Evolutionary conservation across 2,113 vertebrate species (phyloP).

Genomic region (Gymnogyps californianus): DNA sequence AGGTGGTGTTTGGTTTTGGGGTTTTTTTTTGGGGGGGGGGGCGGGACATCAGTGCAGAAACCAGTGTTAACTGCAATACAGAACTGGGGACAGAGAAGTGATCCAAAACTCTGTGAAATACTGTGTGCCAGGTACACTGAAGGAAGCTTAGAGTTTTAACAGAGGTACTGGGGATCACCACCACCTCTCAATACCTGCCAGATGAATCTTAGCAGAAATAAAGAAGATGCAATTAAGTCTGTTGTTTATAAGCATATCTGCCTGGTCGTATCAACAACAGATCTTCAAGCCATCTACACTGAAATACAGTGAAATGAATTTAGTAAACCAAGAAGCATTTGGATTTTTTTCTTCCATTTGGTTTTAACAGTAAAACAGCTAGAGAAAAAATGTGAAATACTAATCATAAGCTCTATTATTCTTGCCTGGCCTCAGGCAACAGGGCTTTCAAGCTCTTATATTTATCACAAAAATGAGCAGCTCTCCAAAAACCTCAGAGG

Average conservation of each 20-base stretch:
- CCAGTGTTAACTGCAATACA: not conserved
- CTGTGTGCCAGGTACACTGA: not conserved
- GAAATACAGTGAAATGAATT: not conserved
- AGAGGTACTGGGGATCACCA: not conserved
- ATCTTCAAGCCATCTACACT: not conserved
- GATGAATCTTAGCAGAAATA: not conserved
- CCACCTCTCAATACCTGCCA: not conserved
- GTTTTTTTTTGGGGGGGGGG: no score
- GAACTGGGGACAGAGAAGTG: not conserved
- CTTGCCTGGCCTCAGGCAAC: not conserved
- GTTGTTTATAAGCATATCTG: not conserved
- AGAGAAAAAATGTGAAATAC: not conserved
- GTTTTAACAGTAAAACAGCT: not conserved
- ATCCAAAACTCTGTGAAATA: not conserved
- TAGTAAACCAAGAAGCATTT: not conserved
- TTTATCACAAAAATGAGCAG: not conserved
- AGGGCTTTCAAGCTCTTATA: not conserved
- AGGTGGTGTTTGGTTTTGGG: not conserved
- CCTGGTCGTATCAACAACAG: not conserved
- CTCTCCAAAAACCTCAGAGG: not conserved
- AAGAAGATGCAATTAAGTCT: not conserved
- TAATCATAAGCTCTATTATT: not conserved
- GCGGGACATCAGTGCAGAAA: not conserved
- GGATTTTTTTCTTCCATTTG: not conserved
- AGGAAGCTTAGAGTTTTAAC: not conserved